Base-by-base conservation (phyloP, 2,113 vertebrate species). In the Anguilla rostrata region DNA sequence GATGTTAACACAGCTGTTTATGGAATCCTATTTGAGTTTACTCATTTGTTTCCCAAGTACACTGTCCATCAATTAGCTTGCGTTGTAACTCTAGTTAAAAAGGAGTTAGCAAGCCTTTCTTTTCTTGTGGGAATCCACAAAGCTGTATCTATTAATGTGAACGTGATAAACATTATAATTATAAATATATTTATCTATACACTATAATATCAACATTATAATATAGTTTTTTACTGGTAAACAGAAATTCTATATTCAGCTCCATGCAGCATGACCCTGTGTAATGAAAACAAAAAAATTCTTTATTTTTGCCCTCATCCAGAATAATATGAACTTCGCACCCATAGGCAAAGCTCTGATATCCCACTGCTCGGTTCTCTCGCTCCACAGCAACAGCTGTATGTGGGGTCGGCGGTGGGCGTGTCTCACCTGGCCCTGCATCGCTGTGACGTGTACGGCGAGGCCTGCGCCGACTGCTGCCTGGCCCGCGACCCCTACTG, bases 401-500 rank as follows among this genome's bases (percentile, higher is more conserved):
- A 99, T 0, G 98, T 99, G 46, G 97, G 97, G 39, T 99, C 98
- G 0, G 94, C 96, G 0, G 91, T 97, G 87, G 98, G 98, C 0
- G 97, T 99, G 88, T 99, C 98, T 5, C 98, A 99, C 90, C 94
- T 99, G 92, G 97, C 98, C 29, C 96, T 99, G 85, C 98, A 99
- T 90, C 97, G 98, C 90, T 99, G 98, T 3, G 97, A 99, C 0
- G 96, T 98, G 0, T 99, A 99, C 0, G 98, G 98, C 5, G 97
- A 98, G 26, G 98, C 95, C 56, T 99, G 98, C 2, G 98, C 98
- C 0, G 98, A 99, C 94, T 99, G 98, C 95, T 99, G 98, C 92
- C 95, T 99, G 11, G 98, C 98, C 60, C 94, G 98, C 75, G 98
- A 99, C 85, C 98, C 98, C 0, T 99, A 99, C 94, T 99, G 98